phyloP scores from a whole-genome alignment of 2,888 invertebrate genomes.

The Eupithecia subumbrata region DNA sequence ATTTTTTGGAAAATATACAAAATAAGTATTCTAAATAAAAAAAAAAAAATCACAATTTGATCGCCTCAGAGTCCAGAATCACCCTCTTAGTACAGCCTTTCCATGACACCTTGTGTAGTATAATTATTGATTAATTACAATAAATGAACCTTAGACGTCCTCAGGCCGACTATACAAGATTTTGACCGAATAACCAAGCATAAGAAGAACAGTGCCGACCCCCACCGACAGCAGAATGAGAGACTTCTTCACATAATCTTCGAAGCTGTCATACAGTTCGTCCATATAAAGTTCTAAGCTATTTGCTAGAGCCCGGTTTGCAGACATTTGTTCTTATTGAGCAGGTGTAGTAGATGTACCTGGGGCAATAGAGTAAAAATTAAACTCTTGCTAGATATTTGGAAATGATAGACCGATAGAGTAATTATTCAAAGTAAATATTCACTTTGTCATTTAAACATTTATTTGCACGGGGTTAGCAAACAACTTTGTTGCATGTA shows the following conservation, averaged over 20 bases:
- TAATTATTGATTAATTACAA: not conserved
- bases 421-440: too few species aligned
- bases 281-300: slow-evolving; percentile 63
- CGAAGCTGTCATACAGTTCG: slow-evolving; percentile 61
- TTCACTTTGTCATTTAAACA: too few species aligned
- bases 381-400: not conserved
- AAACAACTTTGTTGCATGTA: too few species aligned
- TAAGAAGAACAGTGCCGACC: slow-evolving; percentile 54
- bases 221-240: slow-evolving; percentile 59
- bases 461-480: too few species aligned
- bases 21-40: too few species aligned
- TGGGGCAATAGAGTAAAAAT: slow-evolving; percentile 42
- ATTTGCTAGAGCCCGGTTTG: slow-evolving; percentile 47
- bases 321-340: slow-evolving; percentile 63
- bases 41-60: too few species aligned
- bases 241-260: slow-evolving; percentile 65
- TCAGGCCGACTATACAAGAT: slow-evolving; percentile 12
- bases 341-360: slow-evolving; percentile 75
- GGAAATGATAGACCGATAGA: not conserved
- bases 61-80: too few species aligned
- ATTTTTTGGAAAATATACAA: too few species aligned
- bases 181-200: slow-evolving; percentile 39
- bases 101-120: too few species aligned
- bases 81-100: too few species aligned
- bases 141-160: slow-evolving; percentile 11